These are phyloP conservation scores for Pachycephus smyrnensis DNA, from an alignment of 2,888 invertebrate genomes.

Conservation along the genomic window DNA sequence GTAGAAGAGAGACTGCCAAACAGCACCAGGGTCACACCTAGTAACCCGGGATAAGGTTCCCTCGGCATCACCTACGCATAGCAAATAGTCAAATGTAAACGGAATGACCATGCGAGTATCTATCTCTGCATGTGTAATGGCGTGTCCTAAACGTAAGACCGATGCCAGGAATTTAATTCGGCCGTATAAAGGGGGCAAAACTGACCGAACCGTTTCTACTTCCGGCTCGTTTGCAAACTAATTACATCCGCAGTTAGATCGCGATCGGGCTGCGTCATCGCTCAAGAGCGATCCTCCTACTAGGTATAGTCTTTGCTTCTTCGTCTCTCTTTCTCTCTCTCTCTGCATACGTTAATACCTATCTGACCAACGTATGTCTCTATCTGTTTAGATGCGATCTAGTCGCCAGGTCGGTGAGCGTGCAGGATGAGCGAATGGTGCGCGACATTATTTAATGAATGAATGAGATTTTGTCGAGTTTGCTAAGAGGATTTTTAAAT, in stretches of 20 bases:
- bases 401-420: neutral
- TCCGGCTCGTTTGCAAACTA: conserved; percentile 50
- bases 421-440: neutral
- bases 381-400: neutral
- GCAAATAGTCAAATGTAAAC: neutral
- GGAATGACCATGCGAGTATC: neutral
- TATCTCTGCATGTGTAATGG: neutral
- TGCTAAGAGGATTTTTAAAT: neutral
- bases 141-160: neutral
- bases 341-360: neutral
- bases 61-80: conserved; percentile 54
- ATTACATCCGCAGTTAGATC: conserved; percentile 53
- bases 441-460: neutral
- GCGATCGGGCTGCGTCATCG: conserved; percentile 38
- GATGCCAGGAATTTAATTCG: conserved; percentile 23
- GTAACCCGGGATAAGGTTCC: conserved; percentile 44
- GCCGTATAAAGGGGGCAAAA: conserved; percentile 41
- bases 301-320: neutral
- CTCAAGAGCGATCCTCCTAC: conserved; percentile 1
- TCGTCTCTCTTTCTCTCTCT: neutral
- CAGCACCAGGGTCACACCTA: conserved; percentile 50
- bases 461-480: neutral
- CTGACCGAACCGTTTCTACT: conserved; percentile 44
- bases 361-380: neutral
- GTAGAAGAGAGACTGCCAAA: conserved; percentile 40